phyloP scores from a whole-genome alignment of 2,797 vertebrate genomes.

The Aeoliscus strigatus region DNA sequence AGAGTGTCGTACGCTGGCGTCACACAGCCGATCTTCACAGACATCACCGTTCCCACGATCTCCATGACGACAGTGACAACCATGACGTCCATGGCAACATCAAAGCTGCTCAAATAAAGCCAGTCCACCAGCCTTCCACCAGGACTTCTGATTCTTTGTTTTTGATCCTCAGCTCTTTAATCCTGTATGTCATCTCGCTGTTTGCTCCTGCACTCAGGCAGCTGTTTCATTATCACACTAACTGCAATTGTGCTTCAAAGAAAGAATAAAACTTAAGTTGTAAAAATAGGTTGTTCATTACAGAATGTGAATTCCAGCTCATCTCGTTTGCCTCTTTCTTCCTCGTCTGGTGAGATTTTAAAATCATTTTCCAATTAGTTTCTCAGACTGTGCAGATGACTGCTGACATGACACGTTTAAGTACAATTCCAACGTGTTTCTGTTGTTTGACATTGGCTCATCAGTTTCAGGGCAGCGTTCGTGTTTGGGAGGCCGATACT shows the following conservation, averaged over 20 bases:
- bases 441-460: too few species aligned
- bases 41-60: slow-evolving; percentile 86
- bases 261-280: slow-evolving; percentile 31
- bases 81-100: slow-evolving; percentile 82
- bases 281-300: slow-evolving; percentile 6
- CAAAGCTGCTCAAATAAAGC: slow-evolving; percentile 88
- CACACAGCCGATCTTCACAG: slow-evolving; percentile 86
- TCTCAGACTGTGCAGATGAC: too few species aligned
- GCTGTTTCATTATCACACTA: slow-evolving; percentile 6
- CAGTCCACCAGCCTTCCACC: too few species aligned
- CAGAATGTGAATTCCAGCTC: too few species aligned
- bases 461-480: too few species aligned
- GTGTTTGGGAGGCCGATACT: too few species aligned
- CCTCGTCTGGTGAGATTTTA: too few species aligned
- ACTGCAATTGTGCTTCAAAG: slow-evolving; percentile 13
- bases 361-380: too few species aligned
- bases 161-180: neutral
- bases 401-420: too few species aligned
- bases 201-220: neutral
- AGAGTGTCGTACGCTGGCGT: slow-evolving; percentile 74
- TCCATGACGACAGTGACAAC: slow-evolving; percentile 84
- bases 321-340: too few species aligned
- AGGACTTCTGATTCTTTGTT: slow-evolving; percentile 7
- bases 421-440: too few species aligned
- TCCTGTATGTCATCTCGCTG: slow-evolving; percentile 1